Conservation (phyloP, 2,797 vertebrate genomes). For the Bufotes viridis region DNA sequence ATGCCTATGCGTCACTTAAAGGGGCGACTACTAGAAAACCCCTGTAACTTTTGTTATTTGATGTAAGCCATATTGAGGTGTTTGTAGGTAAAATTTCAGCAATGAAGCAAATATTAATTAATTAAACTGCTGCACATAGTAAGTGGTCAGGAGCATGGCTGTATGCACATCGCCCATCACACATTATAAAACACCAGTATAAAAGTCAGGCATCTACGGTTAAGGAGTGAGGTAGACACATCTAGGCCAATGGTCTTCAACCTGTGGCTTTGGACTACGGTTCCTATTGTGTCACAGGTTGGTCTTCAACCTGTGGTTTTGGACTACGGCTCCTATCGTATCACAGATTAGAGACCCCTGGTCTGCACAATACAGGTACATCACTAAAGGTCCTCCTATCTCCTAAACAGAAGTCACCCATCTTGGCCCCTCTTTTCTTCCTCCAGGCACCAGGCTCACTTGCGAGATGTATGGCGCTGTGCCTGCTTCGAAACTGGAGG, state of each 20-base stretch:
- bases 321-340: neutral
- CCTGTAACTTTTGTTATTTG: neutral
- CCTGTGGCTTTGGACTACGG: neutral
- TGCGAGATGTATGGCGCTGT: conserved; percentile 69
- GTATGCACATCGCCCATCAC: neutral
- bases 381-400: neutral
- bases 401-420: neutral
- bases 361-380: neutral
- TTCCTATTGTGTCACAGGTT: neutral
- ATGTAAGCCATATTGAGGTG: neutral
- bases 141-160: neutral
- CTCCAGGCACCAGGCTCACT: conserved; percentile 61
- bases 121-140: neutral
- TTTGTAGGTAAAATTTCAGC: neutral
- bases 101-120: neutral
- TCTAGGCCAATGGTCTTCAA: neutral
- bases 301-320: neutral
- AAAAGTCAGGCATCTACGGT: conserved; percentile 20
- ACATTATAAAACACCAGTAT: conserved; percentile 14
- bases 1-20: neutral
- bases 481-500: conserved; percentile 74
- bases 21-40: neutral
- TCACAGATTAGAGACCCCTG: neutral
- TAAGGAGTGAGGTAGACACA: conserved; percentile 36
- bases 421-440: neutral